Percentiles rank a stretch among this genome's conserved stretches.
Conservation (phyloP, 1,140 invertebrate species). For the Halesus radiatus region DNA sequence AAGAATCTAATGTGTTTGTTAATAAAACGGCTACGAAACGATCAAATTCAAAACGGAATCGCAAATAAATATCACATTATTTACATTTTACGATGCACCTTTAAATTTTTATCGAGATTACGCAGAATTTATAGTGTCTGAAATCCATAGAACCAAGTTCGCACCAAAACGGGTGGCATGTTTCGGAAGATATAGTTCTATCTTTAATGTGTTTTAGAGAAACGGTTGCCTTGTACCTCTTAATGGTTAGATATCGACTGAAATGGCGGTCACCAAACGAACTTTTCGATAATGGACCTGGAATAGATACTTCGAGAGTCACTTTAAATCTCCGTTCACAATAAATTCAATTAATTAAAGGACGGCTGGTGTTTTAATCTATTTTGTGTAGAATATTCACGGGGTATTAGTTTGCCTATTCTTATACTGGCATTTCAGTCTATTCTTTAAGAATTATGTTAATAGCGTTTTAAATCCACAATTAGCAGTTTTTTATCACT, state of each 20-base stretch:
- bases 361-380: conserved; percentile 42
- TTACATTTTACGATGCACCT: conserved; percentile 27
- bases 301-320: conserved; percentile 49
- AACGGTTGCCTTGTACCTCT: conserved; percentile 25
- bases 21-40: conserved; percentile 3
- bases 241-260: conserved; percentile 31
- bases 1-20: conserved; percentile 12
- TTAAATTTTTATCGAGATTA: conserved; percentile 30
- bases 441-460: too few relatives aligned
- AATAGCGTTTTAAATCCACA: too few relatives aligned
- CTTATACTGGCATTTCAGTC: too few relatives aligned
- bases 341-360: conserved; percentile 58
- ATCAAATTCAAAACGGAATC: conserved; percentile 9
- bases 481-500: too few relatives aligned
- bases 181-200: conserved; percentile 8
- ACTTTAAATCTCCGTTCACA: conserved; percentile 55
- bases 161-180: conserved; percentile 31
- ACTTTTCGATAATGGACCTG: conserved; percentile 52
- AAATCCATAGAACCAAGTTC: conserved; percentile 13
- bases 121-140: conserved; percentile 5
- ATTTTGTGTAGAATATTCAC: not conserved
- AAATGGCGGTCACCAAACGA: conserved; percentile 43
- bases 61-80: conserved; percentile 31
- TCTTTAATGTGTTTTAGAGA: conserved; percentile 27
- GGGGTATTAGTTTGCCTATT: too few relatives aligned